phyloP scores from a whole-genome alignment of 2,888 invertebrate genomes.

The Apotomis turbidana region DNA sequence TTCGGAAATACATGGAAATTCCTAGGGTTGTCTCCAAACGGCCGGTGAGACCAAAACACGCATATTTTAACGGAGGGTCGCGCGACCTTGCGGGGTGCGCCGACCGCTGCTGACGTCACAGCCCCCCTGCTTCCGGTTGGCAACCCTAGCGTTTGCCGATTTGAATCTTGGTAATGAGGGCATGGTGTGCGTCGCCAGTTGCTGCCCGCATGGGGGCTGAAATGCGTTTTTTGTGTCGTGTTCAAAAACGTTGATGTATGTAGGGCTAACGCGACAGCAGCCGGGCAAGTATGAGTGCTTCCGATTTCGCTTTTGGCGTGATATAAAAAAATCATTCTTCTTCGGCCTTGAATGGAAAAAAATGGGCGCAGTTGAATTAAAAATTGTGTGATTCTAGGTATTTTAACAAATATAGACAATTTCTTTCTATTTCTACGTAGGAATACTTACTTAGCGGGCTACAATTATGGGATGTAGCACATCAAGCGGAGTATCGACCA shows the following conservation, averaged over 20 bases:
- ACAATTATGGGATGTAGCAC: no score
- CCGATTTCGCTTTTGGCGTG: no score
- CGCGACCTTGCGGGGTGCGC: constrained; percentile 59
- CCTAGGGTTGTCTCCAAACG: constrained; percentile 26
- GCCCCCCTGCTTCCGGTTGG: constrained; percentile 53
- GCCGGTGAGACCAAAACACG: constrained; percentile 18
- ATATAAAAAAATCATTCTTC: no score
- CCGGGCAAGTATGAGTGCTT: no score
- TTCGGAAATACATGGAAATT: constrained; percentile 10
- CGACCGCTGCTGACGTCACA: constrained; percentile 65
- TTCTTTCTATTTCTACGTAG: no score
- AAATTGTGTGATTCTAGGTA: no score
- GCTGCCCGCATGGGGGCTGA: constrained; percentile 1
- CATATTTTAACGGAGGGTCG: constrained; percentile 47
- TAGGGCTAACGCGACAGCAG: neutral
- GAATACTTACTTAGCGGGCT: no score
- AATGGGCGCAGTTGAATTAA: no score
- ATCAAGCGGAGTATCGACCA: no score
- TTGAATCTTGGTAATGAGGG: constrained; percentile 2
- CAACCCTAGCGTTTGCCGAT: constrained; percentile 45
- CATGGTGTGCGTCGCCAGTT: neutral
- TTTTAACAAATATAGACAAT: no score
- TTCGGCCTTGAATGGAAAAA: no score
- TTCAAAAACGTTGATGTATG: neutral
- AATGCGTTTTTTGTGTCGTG: neutral